These are phyloP conservation scores for Sebastes flavidus DNA, from an alignment of 2,797 vertebrate genomes.

Conservation along the genomic window DNA sequence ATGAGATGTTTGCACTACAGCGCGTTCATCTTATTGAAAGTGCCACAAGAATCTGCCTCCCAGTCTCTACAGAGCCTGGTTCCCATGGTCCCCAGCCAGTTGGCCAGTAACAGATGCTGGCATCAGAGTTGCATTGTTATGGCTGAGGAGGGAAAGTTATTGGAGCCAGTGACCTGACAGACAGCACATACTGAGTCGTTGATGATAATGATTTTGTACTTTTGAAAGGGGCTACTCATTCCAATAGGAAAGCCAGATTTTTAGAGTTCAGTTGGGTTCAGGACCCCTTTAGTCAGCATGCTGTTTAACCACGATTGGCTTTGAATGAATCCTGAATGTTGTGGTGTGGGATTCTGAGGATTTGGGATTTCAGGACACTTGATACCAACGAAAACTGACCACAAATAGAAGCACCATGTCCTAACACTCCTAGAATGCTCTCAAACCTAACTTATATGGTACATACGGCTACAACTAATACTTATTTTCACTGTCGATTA, in stretches of 20 bases:
- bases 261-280: conserved; percentile 1
- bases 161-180: conserved; percentile 71
- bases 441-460: neutral
- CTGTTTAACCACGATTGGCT: neutral
- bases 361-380: neutral
- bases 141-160: conserved; percentile 66
- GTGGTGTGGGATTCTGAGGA: neutral
- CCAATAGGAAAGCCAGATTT: conserved; percentile 18
- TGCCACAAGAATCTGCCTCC: conserved; percentile 50
- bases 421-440: neutral
- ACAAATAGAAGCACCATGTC: neutral
- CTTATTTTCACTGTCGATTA: no score
- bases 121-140: conserved; percentile 68
- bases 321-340: conserved; percentile 12
- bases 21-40: conserved; percentile 53
- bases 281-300: neutral
- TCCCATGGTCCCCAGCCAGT: conserved; percentile 80
- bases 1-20: conserved; percentile 51
- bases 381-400: conserved; percentile 6
- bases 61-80: conserved; percentile 58
- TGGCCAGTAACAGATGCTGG: conserved; percentile 80
- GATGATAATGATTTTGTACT: conserved; percentile 48
- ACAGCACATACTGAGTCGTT: conserved; percentile 49
- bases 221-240: conserved; percentile 23
- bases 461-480: no score